A percentile compares a stretch with the other conserved stretches of the same genome.
Conservation (phyloP, 2,888 invertebrate species). For the Drosophila hamatofila region DNA sequence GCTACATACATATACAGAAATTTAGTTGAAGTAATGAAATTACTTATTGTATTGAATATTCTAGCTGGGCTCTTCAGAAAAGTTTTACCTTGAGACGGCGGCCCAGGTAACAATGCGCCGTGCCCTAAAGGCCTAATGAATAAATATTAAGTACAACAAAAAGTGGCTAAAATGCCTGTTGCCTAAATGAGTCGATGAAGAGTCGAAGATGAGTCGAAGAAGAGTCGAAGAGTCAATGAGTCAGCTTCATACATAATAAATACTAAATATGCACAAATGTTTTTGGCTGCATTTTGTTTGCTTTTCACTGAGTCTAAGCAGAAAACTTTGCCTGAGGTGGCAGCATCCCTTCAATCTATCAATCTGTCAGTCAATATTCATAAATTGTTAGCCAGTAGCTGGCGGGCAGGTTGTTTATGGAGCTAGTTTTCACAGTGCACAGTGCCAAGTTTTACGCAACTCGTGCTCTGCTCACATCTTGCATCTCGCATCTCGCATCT, state of each 20-base stretch:
- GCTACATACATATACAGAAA: background rate
- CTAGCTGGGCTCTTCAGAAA: constrained; percentile 30
- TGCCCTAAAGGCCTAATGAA: constrained; percentile 35
- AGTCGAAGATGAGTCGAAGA: background rate
- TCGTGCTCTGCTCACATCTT: constrained; percentile 14
- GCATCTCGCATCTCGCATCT: background rate
- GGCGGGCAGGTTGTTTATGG: background rate
- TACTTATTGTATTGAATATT: constrained; percentile 34
- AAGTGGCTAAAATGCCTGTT: constrained; percentile 2
- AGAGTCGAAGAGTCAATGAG: background rate
- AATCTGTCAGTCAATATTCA: constrained; percentile 56
- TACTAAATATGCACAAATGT: constrained; percentile 49
- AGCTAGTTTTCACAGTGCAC: constrained; percentile 2
- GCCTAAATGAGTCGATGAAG: constrained; percentile 8
- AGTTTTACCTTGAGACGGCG: constrained; percentile 26
- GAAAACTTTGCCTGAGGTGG: constrained; percentile 23
- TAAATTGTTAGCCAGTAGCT: constrained; percentile 37
- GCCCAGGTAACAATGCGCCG: constrained; percentile 21
- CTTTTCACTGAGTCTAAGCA: constrained; percentile 16
- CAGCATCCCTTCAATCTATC: background rate
- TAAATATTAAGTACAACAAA: constrained; percentile 28
- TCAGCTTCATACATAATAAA: constrained; percentile 21
- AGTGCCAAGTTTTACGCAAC: constrained; percentile 16
- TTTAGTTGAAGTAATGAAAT: constrained; percentile 37
- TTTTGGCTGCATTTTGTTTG: constrained; percentile 17